Conservation (phyloP, 1,140 invertebrate species). For the Microplitis demolitor region DNA sequence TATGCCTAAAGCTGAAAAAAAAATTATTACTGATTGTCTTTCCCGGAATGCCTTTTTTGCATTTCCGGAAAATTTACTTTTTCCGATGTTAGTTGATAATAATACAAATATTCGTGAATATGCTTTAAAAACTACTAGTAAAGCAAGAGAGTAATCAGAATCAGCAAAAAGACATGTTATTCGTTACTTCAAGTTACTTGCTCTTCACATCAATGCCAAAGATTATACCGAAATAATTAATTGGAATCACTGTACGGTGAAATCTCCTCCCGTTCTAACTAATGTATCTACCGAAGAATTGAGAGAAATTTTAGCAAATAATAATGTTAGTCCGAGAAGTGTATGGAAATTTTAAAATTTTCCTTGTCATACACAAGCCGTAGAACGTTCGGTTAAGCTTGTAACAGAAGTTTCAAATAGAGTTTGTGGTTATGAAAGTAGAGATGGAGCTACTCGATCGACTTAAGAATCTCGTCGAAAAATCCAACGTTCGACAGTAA, state of each 20-base stretch:
- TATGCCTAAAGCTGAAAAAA: no score
- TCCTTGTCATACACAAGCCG: no score
- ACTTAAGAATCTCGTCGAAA: background rate
- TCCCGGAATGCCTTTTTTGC: background rate
- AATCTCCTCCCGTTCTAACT: no score
- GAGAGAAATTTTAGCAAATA: no score
- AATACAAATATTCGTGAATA: background rate
- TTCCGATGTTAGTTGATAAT: background rate
- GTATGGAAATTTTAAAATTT: no score
- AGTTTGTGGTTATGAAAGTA: slow-evolving; percentile 14
- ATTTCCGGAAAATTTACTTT: background rate
- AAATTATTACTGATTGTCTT: background rate
- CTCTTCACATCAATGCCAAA: no score
- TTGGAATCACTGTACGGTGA: no score
- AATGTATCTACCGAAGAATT: no score
- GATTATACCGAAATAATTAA: no score
- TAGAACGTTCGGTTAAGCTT: background rate
- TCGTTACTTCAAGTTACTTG: no score
- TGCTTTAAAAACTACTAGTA: background rate
- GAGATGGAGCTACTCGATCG: slow-evolving; percentile 31
- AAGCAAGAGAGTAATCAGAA: background rate
- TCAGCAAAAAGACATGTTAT: no score
- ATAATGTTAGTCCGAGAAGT: no score
- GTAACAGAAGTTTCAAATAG: background rate
- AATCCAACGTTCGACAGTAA: background rate